Evolutionary conservation across 2,888 invertebrate species (phyloP).

Genomic region (Oscheius sp.): DNA sequence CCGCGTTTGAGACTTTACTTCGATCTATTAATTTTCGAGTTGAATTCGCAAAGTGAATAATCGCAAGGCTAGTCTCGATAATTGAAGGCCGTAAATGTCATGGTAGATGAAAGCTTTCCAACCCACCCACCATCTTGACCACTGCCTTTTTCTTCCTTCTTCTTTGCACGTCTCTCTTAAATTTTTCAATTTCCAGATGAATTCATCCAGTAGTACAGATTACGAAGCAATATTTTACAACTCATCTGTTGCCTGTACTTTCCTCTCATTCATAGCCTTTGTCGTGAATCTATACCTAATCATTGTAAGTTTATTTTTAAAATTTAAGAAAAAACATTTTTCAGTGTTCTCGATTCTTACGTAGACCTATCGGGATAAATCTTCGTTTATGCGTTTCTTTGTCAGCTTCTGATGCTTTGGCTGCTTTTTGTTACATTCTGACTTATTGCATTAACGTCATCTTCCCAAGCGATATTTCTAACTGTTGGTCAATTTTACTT

Average conservation of each 20-base stretch:
- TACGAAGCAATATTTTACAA: slow-evolving; percentile 23
- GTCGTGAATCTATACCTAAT: slow-evolving; percentile 64
- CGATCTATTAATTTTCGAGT: too few species aligned
- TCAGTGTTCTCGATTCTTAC: slow-evolving; percentile 62
- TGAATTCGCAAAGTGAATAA: not conserved
- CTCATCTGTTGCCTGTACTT: slow-evolving; percentile 54
- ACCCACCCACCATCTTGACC: too few species aligned
- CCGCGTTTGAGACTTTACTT: too few species aligned
- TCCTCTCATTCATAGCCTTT: slow-evolving; percentile 54
- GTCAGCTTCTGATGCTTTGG: slow-evolving; percentile 61
- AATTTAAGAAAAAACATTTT: slow-evolving; percentile 20
- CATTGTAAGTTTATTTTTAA: too few species aligned
- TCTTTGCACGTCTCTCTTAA: not conserved
- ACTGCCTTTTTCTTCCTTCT: not conserved
- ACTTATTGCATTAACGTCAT: slow-evolving; percentile 62
- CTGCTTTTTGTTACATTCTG: slow-evolving; percentile 64
- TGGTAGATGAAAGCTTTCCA: not conserved
- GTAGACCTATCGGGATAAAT: slow-evolving; percentile 64
- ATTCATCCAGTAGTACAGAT: not conserved
- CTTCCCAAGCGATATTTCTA: slow-evolving; percentile 53
- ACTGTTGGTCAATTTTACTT: slow-evolving; percentile 59
- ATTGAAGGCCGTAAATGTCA: not conserved
- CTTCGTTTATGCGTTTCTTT: slow-evolving; percentile 63
- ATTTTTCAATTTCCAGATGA: not conserved
- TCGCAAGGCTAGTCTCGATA: not conserved